phyloP scores from a whole-genome alignment of 1,140 invertebrate genomes.

The Drosophila albomicans region DNA sequence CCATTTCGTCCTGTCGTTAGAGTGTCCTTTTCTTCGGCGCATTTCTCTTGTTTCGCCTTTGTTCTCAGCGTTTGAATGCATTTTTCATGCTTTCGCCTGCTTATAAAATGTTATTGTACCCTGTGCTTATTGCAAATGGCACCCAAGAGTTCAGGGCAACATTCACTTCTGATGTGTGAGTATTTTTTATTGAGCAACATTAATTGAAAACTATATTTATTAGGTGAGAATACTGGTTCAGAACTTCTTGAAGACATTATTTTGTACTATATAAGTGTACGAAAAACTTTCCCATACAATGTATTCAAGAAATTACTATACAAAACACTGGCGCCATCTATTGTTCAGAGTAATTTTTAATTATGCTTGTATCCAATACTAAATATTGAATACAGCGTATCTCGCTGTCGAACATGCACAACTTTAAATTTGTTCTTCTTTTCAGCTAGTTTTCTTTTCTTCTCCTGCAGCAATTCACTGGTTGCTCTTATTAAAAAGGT shows the following conservation, averaged over 20 bases:
- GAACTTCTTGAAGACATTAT: no score
- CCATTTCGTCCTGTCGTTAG: conserved; percentile 36
- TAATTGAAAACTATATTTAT: no score
- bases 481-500: not conserved
- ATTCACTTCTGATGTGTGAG: not conserved
- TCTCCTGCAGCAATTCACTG: not conserved
- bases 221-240: no score
- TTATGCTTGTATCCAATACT: not conserved
- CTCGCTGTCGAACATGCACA: not conserved
- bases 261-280: no score
- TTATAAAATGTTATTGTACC: not conserved
- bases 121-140: not conserved
- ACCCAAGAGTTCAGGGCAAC: not conserved
- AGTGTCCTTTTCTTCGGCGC: conserved; percentile 12
- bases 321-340: not conserved
- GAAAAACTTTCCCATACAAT: no score
- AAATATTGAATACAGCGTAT: not conserved
- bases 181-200: not conserved
- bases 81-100: conserved; percentile 11
- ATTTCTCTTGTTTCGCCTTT: conserved; percentile 15
- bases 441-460: not conserved
- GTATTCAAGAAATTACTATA: no score
- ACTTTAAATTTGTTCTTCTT: not conserved
- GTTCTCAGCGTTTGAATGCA: conserved; percentile 21
- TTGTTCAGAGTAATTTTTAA: not conserved